Conservation (phyloP, 2,797 vertebrate genomes). For the Coregonus suidteri region DNA sequence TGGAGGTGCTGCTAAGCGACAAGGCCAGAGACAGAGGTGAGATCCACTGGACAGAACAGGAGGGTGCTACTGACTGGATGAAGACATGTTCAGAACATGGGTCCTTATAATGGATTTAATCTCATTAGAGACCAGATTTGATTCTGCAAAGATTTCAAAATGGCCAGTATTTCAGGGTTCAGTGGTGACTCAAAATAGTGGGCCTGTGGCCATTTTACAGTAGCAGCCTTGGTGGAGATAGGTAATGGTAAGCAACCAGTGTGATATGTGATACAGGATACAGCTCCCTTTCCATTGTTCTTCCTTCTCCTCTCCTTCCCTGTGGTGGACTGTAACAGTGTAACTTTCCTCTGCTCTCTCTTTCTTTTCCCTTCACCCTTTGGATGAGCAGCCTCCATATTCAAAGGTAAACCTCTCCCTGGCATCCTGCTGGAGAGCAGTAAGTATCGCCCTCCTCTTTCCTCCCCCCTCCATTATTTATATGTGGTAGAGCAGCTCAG, state of each 20-base stretch:
- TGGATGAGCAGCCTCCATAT: constrained; percentile 92
- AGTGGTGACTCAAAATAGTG: not conserved
- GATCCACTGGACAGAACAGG: constrained; percentile 27
- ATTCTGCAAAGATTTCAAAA: not conserved
- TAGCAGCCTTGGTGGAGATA: not conserved
- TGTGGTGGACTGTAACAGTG: not conserved
- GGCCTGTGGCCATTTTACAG: not conserved
- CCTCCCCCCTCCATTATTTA: constrained; percentile 16
- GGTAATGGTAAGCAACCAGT: not conserved
- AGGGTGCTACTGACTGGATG: not conserved
- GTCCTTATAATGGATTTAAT: not conserved
- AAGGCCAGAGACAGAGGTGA: constrained; percentile 96
- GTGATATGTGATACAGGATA: not conserved
- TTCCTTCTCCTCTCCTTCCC: not conserved
- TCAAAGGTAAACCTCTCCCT: constrained; percentile 97
- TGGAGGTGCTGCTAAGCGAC: constrained; percentile 96
- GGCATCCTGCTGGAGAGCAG: constrained; percentile 92
- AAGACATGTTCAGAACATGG: not conserved
- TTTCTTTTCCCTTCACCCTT: constrained; percentile 47
- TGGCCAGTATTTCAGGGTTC: not conserved
- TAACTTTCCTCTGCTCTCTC: constrained; percentile 43
- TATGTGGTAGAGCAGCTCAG: not conserved
- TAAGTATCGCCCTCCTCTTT: constrained; percentile 80
- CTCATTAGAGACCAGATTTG: not conserved
- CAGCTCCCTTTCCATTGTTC: not conserved